Base-by-base conservation (phyloP, 1,140 invertebrate genomes). In the Vollenhovia emeryi region DNA sequence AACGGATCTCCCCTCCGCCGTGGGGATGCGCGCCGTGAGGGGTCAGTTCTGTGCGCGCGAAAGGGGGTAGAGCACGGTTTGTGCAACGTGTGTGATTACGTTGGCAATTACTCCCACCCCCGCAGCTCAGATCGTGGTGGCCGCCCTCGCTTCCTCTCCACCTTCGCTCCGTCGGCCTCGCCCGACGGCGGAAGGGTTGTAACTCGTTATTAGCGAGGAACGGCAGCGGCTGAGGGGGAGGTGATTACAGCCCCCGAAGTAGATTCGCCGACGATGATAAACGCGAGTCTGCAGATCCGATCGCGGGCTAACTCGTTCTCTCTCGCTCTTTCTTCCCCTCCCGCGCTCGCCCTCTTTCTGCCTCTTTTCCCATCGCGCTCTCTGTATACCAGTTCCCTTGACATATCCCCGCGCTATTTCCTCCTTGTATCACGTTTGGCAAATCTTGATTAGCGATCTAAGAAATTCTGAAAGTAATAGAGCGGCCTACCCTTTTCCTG, bases 61-160 rank as follows among this genome's bases (percentile, higher is more conserved):
- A 68, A 50, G 82, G 69, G 89, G 55, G 50, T 45, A 43, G 55
- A 68, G 87, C 79, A 75, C 33, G 86, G 92, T 92, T 92, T 92
- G 91, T 93, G 90, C 91, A 91, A 87, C 91, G 89, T 93, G 91
- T 93, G 93, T 94, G 93, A 94, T 93, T 94, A 94, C 91, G 93
- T 93, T 93, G 92, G 93, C 93, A 94, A 94, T 94, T 94, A 94
- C 93, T 92, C 90, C 92, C 91, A 90, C 90, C 91, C 87, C 64
- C n/a, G 57, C 24, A 33, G 18, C 80, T 86, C 59, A 76, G 80
- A 85, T 62, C 64, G 73, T 82, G 69, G 60, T 71, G 45, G 60
- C 60, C 66, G 59, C 45, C 50, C 74, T 75, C 52, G 21, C 80
- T 83, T 88, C 62, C 68, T 30, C 50, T 84, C 9, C 36, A 45